Base-by-base conservation (phyloP, 64 coral and sea anemone genomes). In the Stichodactyla helianthus region DNA sequence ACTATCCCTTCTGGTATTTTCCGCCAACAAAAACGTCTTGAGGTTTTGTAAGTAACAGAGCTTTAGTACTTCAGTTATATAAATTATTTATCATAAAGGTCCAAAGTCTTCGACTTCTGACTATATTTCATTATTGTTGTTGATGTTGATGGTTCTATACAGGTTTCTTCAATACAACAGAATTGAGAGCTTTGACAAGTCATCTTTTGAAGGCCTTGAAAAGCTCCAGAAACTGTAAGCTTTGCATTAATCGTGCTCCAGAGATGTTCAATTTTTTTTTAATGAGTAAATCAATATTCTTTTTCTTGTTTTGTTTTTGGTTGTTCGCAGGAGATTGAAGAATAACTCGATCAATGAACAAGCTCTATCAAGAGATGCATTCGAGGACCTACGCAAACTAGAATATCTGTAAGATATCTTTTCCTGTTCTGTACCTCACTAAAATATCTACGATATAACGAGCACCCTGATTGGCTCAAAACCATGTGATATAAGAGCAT, bases 221-320 rank as follows among this genome's bases (percentile, higher is more conserved):
- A 86, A 64, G 54, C 61, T 86, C 19, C 5, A 1, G 31, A 86
- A 86, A 20, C 17, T 86, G 84, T 86, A 70, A 86, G 84, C 59
- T n/a, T 59, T 86, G 31, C 0, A 65, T 5, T 62, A 18, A 5
- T 5, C 13, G 0, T 22, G 19, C 54, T 77, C 35, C 35, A 35
- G 74, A 77, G 23, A 77, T 31, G 74, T 35, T 11, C 28, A 16
- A 26, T 5, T 0, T 0, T 11, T 16, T 15, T 65, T 20, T 5
- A 22, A 63, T 6, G 31, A 23, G 5, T 26, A 50, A 59, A 68
- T 68, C 5, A 59, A 59, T 85, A 15, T 15, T 85, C 59, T 60
- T 22, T 59, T 9, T 16, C 13, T 2, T 64, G 0, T 5, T 9
- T 85, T 23, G 0, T 28, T 50, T 4, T 23, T 63, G 1, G 28